A percentile compares a stretch with the other conserved stretches of the same genome.
phyloP scores from a whole-genome alignment of 1,140 invertebrate species.

The Caenorhabditis remanei region DNA sequence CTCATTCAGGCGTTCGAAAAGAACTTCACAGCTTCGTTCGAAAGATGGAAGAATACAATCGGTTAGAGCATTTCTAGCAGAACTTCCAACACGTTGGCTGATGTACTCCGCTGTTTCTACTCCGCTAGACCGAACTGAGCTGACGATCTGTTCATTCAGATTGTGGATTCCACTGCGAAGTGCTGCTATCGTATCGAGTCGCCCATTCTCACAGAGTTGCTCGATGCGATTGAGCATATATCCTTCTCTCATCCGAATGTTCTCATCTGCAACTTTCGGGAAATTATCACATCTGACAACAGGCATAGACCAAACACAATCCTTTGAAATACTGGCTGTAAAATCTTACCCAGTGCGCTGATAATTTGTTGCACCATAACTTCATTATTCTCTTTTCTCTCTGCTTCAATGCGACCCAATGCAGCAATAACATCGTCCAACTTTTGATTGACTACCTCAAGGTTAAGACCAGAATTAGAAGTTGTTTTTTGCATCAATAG shows the following conservation, averaged over 20 bases:
- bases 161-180: background rate
- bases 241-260: slow-evolving; percentile 35
- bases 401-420: background rate
- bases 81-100: slow-evolving; percentile 31
- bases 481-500: background rate
- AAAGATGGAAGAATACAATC: slow-evolving; percentile 31
- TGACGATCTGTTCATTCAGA: background rate
- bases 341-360: background rate
- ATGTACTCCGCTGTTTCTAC: slow-evolving; percentile 30
- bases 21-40: slow-evolving; percentile 41
- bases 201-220: slow-evolving; percentile 34
- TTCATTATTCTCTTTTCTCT: slow-evolving; percentile 1
- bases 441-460: slow-evolving; percentile 12
- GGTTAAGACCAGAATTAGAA: background rate
- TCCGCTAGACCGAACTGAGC: background rate
- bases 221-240: slow-evolving; percentile 49
- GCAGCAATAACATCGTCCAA: slow-evolving; percentile 5
- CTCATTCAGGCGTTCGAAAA: slow-evolving; percentile 30
- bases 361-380: slow-evolving; percentile 38
- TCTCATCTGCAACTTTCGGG: slow-evolving; percentile 28
- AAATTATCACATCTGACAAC: background rate
- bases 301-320: too few relatives aligned
- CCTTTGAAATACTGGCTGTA: background rate
- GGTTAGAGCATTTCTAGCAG: slow-evolving; percentile 15
- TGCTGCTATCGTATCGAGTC: slow-evolving; percentile 16